phyloP scores from a whole-genome alignment of 2,113 vertebrate genomes.

The Paramormyrops kingsleyae region DNA sequence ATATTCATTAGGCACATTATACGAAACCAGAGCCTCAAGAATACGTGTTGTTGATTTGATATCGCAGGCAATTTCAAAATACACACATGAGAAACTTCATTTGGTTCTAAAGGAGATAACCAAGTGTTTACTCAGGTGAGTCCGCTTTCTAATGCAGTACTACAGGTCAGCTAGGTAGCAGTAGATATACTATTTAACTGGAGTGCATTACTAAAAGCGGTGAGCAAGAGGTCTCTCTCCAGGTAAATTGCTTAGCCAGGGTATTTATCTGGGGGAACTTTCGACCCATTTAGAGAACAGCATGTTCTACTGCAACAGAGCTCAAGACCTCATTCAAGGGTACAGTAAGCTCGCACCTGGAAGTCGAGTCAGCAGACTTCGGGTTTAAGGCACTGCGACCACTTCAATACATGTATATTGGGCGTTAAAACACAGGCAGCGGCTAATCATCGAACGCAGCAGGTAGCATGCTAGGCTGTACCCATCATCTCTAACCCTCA shows the following conservation, averaged over 20 bases:
- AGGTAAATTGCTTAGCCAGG: not conserved
- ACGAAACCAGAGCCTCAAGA: not conserved
- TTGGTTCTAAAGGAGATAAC: not conserved
- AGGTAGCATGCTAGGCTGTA: not conserved
- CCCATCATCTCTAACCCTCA: not conserved
- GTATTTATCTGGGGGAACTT: not conserved
- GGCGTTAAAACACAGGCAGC: not conserved
- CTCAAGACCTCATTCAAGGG: not conserved
- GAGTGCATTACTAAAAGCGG: not conserved
- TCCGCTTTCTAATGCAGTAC: not conserved
- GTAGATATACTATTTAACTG: not conserved
- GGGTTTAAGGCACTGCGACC: not conserved
- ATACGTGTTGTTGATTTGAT: not conserved
- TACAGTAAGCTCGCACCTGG: not conserved
- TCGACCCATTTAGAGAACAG: not conserved
- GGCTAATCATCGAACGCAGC: not conserved
- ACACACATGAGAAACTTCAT: not conserved
- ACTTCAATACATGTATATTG: not conserved
- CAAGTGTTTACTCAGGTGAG: not conserved
- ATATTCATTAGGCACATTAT: not conserved
- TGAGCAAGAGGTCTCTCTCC: not conserved
- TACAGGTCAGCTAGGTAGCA: not conserved
- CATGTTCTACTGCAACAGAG: not conserved
- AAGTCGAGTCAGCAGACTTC: not conserved
- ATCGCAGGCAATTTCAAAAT: not conserved